Percentiles rank a stretch among this genome's conserved stretches.
These are phyloP conservation scores for Platycnemis pennipes DNA, from an alignment of 2,888 invertebrate genomes.

Conservation along the genomic window DNA sequence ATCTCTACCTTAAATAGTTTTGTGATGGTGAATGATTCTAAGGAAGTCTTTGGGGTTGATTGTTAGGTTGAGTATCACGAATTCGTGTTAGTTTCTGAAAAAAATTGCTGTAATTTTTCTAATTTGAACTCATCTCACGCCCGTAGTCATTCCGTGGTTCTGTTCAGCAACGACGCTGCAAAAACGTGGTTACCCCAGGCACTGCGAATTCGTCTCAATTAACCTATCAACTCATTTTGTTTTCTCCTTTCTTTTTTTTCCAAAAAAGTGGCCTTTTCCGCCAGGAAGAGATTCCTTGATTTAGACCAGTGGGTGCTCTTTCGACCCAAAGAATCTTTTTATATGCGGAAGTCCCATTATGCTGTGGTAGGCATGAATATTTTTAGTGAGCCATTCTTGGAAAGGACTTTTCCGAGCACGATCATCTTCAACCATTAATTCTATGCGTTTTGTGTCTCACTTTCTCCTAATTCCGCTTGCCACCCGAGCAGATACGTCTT, in stretches of 20 bases:
- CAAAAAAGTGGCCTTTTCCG: background rate
- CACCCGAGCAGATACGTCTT: background rate
- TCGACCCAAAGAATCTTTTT: background rate
- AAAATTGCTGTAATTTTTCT: background rate
- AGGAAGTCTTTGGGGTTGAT: background rate
- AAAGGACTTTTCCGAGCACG: background rate
- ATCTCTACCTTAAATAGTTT: too few relatives aligned
- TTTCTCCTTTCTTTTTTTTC: background rate
- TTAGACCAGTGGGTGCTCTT: background rate
- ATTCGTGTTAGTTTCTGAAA: background rate
- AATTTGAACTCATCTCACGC: background rate
- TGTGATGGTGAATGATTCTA: background rate
- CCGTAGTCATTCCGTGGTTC: background rate
- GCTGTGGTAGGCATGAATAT: background rate
- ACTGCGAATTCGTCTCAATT: slow-evolving; percentile 1
- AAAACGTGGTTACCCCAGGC: background rate
- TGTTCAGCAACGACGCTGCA: background rate
- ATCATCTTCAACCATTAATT: background rate
- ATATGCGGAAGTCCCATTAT: background rate
- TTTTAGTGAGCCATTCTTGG: background rate
- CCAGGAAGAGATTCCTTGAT: background rate
- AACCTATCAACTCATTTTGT: background rate
- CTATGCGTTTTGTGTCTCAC: background rate
- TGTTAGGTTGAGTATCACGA: background rate
- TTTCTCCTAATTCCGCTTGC: background rate